Evolutionary conservation across 2,888 invertebrate species (phyloP).

Genomic region (Tinea pellionella): DNA sequence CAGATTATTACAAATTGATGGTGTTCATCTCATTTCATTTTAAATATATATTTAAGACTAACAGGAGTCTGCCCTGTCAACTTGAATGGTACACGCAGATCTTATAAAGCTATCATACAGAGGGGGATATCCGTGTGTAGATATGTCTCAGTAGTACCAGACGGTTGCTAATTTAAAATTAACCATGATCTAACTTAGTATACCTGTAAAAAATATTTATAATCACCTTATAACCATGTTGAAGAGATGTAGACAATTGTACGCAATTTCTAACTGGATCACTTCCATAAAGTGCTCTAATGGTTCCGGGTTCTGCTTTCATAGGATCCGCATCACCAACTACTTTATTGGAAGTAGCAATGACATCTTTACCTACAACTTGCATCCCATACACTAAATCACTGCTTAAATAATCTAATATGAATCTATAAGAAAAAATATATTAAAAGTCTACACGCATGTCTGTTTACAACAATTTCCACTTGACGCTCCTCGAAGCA

Average conservation of each 20-base stretch:
- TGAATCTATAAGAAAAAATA: conserved; percentile 45
- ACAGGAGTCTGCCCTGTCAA: no score
- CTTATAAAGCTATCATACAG: no score
- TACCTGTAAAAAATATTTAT: not conserved
- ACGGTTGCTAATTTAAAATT: no score
- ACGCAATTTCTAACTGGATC: conserved; percentile 77
- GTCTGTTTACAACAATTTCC: no score
- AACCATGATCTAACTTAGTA: no score
- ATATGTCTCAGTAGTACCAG: no score
- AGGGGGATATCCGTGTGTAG: no score
- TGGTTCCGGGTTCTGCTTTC: conserved; percentile 70
- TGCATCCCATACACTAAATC: conserved; percentile 79
- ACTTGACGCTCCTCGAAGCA: no score
- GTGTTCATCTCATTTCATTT: no score
- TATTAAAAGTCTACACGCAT: no score
- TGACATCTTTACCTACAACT: conserved; percentile 77
- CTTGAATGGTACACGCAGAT: not conserved
- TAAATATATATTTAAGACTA: no score
- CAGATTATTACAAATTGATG: no score
- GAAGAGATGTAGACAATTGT: conserved; percentile 72
- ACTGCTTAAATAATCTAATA: conserved; percentile 74
- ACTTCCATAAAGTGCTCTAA: conserved; percentile 75
- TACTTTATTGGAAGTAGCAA: conserved; percentile 67
- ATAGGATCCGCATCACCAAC: conserved; percentile 73
- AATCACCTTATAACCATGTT: conserved; percentile 61